These are phyloP conservation scores for Nephotettix cincticeps DNA, from an alignment of 1,140 invertebrate species.

Conservation along the genomic window DNA sequence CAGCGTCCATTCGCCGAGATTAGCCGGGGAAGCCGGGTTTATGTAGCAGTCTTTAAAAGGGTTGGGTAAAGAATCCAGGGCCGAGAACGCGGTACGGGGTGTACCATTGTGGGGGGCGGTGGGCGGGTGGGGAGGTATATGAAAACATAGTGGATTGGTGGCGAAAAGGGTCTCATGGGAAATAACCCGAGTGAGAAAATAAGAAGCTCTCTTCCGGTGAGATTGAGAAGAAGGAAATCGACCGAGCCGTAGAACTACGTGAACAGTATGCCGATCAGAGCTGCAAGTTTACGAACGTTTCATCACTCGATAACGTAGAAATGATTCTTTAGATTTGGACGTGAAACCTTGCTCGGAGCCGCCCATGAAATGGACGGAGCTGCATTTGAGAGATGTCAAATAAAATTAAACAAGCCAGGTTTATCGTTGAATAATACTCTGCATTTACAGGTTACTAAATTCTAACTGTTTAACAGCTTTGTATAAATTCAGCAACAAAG, in stretches of 20 bases:
- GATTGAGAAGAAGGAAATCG: slow-evolving; percentile 5
- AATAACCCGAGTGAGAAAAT: slow-evolving; percentile 16
- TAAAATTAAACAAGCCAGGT: background rate
- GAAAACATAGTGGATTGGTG: slow-evolving; percentile 23
- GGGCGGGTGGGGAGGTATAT: background rate
- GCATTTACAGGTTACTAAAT: background rate
- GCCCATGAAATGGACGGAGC: background rate
- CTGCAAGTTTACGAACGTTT: background rate
- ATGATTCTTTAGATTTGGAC: background rate
- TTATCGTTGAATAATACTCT: background rate
- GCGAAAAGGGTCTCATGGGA: slow-evolving; percentile 7
- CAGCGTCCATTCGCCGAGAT: background rate
- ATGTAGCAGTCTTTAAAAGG: background rate
- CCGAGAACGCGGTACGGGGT: background rate
- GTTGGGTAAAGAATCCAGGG: background rate
- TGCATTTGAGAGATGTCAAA: background rate
- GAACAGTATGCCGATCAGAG: background rate
- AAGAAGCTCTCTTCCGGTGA: background rate
- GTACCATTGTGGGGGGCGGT: background rate
- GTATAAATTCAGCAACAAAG: background rate
- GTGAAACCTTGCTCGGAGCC: background rate
- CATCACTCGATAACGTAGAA: background rate
- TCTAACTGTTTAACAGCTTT: background rate
- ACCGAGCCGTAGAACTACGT: slow-evolving; percentile 1
- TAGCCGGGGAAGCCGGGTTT: background rate